Conservation (phyloP, 2,888 invertebrate species). For the Drosophila merina region DNA sequence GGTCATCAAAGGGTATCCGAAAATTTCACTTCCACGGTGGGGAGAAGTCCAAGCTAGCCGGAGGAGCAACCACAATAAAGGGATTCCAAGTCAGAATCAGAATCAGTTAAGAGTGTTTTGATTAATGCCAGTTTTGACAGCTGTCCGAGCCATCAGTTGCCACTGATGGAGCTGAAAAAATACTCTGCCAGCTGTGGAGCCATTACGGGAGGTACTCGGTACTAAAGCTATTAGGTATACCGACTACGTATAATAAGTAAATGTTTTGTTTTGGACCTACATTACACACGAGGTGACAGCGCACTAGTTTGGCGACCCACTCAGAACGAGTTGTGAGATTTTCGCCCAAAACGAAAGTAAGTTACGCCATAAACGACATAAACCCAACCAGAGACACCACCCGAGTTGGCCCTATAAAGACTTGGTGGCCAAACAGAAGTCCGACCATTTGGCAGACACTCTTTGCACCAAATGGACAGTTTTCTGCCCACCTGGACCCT, state of each 20-base stretch:
- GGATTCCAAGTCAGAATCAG: conserved; percentile 26
- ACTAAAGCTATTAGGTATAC: too few relatives aligned
- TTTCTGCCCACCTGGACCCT: conserved; percentile 42
- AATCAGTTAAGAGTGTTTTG: conserved; percentile 71
- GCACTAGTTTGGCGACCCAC: conserved; percentile 48
- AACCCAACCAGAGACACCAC: background rate
- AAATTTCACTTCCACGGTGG: conserved; percentile 22
- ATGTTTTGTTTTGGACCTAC: conserved; percentile 13
- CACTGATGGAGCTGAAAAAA: conserved; percentile 12
- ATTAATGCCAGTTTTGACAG: conserved; percentile 77
- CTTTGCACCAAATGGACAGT: conserved; percentile 48
- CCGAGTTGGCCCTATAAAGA: conserved; percentile 49
- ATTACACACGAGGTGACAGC: conserved; percentile 16
- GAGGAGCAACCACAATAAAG: conserved; percentile 18
- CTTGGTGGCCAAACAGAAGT: background rate
- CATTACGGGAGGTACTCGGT: too few relatives aligned
- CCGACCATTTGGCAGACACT: conserved; percentile 42
- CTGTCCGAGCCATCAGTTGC: conserved; percentile 53
- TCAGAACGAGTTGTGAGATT: conserved; percentile 55
- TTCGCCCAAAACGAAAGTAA: conserved; percentile 65
- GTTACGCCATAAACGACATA: conserved; percentile 20
- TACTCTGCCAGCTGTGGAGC: background rate
- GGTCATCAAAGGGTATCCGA: conserved; percentile 30
- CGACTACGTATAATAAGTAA: background rate
- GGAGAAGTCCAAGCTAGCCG: background rate